Evolutionary conservation across 1,140 invertebrate genomes (phyloP).

Genomic region (Onthophagus taurus): DNA sequence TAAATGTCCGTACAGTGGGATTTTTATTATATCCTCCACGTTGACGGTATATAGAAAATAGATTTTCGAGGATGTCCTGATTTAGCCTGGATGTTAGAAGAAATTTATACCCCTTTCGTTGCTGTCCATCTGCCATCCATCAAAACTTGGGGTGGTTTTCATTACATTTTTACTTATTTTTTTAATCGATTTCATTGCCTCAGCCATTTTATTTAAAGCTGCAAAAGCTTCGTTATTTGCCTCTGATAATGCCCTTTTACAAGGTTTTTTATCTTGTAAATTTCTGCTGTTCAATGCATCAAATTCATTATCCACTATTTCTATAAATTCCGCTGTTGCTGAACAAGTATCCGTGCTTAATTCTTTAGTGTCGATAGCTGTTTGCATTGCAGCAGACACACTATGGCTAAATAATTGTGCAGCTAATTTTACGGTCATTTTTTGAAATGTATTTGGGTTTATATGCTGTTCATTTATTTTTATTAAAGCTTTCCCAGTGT

Average conservation of each 20-base stretch:
- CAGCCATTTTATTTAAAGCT: too few relatives aligned
- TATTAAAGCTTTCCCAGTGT: too few relatives aligned
- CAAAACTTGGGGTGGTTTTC: neutral
- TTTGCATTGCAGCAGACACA: neutral
- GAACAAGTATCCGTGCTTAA: neutral
- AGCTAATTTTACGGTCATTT: neutral
- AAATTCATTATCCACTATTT: conserved; percentile 19
- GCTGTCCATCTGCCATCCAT: neutral
- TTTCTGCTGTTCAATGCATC: conserved; percentile 14
- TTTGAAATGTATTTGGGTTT: too few relatives aligned
- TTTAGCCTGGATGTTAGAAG: neutral
- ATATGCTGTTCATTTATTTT: too few relatives aligned
- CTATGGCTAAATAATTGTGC: neutral
- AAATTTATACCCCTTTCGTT: neutral
- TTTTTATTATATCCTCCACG: conserved; percentile 1
- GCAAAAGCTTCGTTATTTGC: too few relatives aligned
- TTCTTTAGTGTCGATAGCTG: neutral
- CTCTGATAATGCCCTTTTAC: neutral
- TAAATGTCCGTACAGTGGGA: conserved; percentile 1
- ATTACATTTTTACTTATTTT: neutral
- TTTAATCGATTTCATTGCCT: neutral
- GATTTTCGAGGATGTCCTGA: too few relatives aligned
- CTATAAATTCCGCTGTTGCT: conserved; percentile 15
- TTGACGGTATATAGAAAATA: neutral
- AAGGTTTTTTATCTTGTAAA: conserved; percentile 1